Conservation (phyloP, 2,113 vertebrate genomes). For the Okapia johnstoni region DNA sequence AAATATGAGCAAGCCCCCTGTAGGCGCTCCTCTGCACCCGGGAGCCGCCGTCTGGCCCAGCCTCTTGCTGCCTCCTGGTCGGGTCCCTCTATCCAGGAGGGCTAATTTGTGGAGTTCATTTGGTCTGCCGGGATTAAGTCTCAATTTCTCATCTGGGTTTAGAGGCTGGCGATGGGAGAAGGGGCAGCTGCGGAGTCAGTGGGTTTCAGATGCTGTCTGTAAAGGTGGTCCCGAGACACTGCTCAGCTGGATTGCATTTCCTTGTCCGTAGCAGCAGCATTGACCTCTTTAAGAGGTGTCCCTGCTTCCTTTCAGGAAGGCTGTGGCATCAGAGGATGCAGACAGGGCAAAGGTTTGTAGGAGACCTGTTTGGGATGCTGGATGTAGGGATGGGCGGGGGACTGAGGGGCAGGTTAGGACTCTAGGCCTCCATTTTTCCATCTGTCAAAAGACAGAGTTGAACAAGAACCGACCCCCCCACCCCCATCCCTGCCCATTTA, state of each 20-base stretch:
- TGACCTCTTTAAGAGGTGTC: neutral
- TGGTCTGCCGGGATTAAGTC: constrained; percentile 69
- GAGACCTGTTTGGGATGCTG: rapidly evolving
- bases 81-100: constrained; percentile 57
- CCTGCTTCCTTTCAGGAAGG: neutral
- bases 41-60: constrained; percentile 45
- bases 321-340: neutral
- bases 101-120: constrained; percentile 73
- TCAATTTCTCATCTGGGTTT: constrained; percentile 62
- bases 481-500: too few species aligned
- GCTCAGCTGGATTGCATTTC: neutral
- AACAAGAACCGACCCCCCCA: rapidly evolving
- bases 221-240: neutral
- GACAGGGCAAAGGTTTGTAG: neutral
- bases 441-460: neutral
- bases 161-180: neutral
- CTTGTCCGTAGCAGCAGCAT: neutral
- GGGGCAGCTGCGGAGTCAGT: rapidly evolving
- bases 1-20: constrained; percentile 82
- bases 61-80: constrained; percentile 51
- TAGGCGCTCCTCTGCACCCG: constrained; percentile 68
- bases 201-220: neutral
- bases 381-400: rapidly evolving
- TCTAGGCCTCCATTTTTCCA: neutral
- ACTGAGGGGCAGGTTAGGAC: neutral